Evolutionary conservation across 1,140 invertebrate genomes (phyloP).

Genomic region (Drosophila aff.): DNA sequence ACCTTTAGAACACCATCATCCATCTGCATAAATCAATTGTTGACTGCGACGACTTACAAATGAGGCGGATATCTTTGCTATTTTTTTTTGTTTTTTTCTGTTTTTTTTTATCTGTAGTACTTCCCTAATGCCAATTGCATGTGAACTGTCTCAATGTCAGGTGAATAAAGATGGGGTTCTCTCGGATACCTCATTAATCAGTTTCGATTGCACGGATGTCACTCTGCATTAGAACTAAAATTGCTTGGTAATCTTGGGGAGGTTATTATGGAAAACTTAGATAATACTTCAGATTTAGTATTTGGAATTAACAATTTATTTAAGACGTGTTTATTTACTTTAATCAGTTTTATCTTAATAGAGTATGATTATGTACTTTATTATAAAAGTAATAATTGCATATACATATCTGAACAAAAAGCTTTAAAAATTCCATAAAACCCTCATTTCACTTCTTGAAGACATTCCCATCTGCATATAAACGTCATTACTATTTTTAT

Average conservation of each 20-base stretch:
- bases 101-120: conserved; percentile 1
- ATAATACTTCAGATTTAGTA: neutral
- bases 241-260: neutral
- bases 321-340: neutral
- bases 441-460: too few species aligned
- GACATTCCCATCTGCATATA: neutral
- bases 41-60: conserved; percentile 48
- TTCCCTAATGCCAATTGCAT: conserved; percentile 42
- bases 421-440: too few species aligned
- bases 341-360: neutral
- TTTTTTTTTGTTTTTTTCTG: neutral
- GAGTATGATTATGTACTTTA: too few species aligned
- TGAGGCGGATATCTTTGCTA: conserved; percentile 32
- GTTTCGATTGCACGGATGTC: conserved; percentile 13
- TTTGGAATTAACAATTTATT: neutral
- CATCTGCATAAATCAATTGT: conserved; percentile 63
- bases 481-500: conserved; percentile 1
- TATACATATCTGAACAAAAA: too few species aligned
- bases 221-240: neutral
- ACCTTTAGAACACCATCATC: conserved; percentile 51
- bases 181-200: conserved; percentile 30
- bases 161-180: conserved; percentile 7
- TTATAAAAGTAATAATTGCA: too few species aligned
- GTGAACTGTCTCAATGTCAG: conserved; percentile 29
- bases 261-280: neutral